A percentile compares a stretch with the other conserved stretches of the same genome.
Conservation (phyloP, 2,113 vertebrate genomes). For the Nyctibius bracteatus region DNA sequence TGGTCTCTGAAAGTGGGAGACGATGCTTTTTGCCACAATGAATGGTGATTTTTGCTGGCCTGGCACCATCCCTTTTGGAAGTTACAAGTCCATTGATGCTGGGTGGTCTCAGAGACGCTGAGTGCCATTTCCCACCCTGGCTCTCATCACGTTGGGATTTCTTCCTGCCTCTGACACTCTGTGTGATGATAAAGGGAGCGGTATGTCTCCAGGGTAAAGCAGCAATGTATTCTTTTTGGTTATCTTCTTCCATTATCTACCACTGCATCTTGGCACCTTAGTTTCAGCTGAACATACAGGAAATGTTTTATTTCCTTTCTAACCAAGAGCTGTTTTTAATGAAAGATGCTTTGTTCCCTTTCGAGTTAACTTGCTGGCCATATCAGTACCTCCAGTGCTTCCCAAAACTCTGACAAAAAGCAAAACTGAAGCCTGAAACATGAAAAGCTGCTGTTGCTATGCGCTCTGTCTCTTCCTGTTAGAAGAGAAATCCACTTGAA, state of each 20-base stretch:
- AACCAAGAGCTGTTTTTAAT: background rate
- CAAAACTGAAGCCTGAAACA: background rate
- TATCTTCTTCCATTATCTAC: background rate
- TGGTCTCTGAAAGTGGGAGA: background rate
- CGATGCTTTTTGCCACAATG: background rate
- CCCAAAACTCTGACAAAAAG: background rate
- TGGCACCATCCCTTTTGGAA: background rate
- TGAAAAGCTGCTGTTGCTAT: background rate
- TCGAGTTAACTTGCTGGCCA: background rate
- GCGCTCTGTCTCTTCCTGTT: background rate
- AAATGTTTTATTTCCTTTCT: background rate
- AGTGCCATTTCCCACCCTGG: background rate
- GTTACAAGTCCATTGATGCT: background rate
- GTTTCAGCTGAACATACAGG: background rate
- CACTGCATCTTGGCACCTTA: background rate
- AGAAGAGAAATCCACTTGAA: background rate
- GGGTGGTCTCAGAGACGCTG: background rate
- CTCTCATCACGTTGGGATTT: background rate
- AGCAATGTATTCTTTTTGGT: background rate
- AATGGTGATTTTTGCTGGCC: background rate
- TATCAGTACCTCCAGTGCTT: background rate
- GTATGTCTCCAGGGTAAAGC: background rate
- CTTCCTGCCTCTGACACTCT: background rate
- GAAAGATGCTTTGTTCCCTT: background rate
- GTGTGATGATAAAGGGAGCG: background rate